Evolutionary conservation across 2,113 vertebrate genomes (phyloP), one percentile per base, ranked within the genome.

Genomic region (Ctenodactylus gundi): DNA sequence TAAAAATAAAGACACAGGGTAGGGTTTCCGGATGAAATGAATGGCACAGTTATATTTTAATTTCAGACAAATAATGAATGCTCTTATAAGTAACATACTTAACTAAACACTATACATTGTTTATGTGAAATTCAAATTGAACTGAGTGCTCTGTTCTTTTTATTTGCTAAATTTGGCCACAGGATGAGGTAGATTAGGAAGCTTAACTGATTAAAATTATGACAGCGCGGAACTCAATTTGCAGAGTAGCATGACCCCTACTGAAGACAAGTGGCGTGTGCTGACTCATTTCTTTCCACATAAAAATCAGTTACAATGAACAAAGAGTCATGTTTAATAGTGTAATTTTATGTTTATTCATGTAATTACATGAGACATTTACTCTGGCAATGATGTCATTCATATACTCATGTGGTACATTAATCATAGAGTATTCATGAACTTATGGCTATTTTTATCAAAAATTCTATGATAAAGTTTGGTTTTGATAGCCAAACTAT

Each of bases 331-430:
- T 91, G 88, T 93, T 93, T 91, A 95, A 94, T 81, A 25, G 29
- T 36, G 53, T 85, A 90, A 88, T 93, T 94, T 95, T 94, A 81
- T 77, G 93, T 85, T 95, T 94, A 94, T 82, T 95, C 92, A 77
- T 95, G 60, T 55, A 95, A 90, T 96, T 94, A 94, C 86, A 94
- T 94, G 68, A 91, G 85, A 83, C 87, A 94, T 93, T 95, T 95
- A 82, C 90, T 93, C 83, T 88, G 46, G 78, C 41, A 93, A 94
- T 82, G 53, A 94, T 94, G 81, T 25, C 91, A 83, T 93, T 95
- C 90, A 94, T 91, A 85, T 27, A 93, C 78, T 95, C 73, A 89
- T 85, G 91, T 89, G 83, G 55, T 91, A 94, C 60, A 95, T 95
- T 96, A 91, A 91, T 88, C 73, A 93, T 82, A 80, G 4, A 76